A percentile compares a stretch with the other conserved stretches of the same genome.
phyloP scores from a whole-genome alignment of 64 coral and sea anemone genomes.

The Anthopleura sola region DNA sequence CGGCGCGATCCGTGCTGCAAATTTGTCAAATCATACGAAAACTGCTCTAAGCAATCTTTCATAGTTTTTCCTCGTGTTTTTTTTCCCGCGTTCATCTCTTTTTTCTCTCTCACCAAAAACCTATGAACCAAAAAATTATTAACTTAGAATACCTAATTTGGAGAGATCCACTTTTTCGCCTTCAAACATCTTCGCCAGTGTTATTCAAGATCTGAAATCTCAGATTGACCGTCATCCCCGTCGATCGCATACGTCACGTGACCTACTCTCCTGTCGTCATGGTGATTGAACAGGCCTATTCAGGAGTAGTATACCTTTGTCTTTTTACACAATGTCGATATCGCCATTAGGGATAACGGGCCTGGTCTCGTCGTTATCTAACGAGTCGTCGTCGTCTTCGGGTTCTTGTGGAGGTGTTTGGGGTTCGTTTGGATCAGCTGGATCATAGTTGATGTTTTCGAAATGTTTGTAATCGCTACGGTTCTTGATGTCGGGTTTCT shows the following conservation, averaged over 20 bases:
- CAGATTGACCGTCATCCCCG: too few species aligned
- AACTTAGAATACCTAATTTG: background rate
- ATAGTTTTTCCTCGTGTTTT: too few species aligned
- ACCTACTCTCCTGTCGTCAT: too few species aligned
- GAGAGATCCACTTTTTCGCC: background rate
- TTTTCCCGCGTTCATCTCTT: background rate
- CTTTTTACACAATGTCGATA: constrained; percentile 61
- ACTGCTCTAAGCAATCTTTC: too few species aligned
- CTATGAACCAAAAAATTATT: constrained; percentile 1
- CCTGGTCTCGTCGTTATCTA: constrained; percentile 20
- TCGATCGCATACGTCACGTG: too few species aligned
- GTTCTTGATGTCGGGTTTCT: constrained; percentile 26
- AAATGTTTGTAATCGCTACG: constrained; percentile 45
- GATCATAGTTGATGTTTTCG: constrained; percentile 60
- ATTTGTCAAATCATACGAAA: too few species aligned
- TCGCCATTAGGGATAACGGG: constrained; percentile 43
- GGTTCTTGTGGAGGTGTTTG: background rate
- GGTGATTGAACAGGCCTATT: background rate
- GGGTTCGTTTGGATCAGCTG: constrained; percentile 16
- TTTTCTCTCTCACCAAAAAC: background rate
- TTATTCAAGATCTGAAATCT: background rate
- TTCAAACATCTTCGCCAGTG: background rate
- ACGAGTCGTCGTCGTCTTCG: constrained; percentile 31
- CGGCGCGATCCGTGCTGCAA: too few species aligned
- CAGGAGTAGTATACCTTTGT: background rate